These are phyloP conservation scores for Cynoglossus semilaevis DNA, from an alignment of 2,113 vertebrate species.

Conservation along the genomic window DNA sequence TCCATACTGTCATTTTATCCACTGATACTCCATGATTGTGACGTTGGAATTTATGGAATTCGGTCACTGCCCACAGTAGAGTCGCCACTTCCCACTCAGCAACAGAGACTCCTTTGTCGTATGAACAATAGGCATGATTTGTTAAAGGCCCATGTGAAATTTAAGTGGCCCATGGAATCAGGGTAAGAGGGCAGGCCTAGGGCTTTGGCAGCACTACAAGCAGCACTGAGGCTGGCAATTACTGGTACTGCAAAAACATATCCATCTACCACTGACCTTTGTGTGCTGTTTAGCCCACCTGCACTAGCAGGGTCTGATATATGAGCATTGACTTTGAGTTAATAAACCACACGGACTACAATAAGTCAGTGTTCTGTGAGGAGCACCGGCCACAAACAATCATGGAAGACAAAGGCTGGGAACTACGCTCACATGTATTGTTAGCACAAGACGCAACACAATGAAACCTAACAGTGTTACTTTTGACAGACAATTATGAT, in stretches of 20 bases:
- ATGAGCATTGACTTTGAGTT: background rate
- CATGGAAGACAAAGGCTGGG: background rate
- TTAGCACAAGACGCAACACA: no score
- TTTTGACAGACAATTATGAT: no score
- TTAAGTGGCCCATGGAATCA: conserved; percentile 33
- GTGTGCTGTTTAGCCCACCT: conserved; percentile 15
- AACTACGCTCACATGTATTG: background rate
- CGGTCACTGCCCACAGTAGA: conserved; percentile 22
- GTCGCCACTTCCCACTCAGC: conserved; percentile 26
- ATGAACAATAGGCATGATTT: conserved; percentile 55
- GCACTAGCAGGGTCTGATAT: background rate
- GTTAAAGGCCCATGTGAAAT: conserved; percentile 54
- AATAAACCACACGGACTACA: background rate
- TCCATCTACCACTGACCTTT: conserved; percentile 20
- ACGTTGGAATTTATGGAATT: conserved; percentile 56
- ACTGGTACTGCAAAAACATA: conserved; percentile 9
- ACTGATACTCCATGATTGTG: conserved; percentile 8
- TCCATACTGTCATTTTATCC: conserved; percentile 7
- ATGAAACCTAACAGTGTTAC: no score
- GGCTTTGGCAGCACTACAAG: conserved; percentile 11
- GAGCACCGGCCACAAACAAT: background rate
- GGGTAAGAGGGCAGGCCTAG: background rate
- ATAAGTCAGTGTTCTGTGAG: background rate
- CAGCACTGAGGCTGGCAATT: conserved; percentile 1
- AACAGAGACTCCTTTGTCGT: conserved; percentile 62